Conservation (phyloP, 2,113 vertebrate species). For the Notiomystis cincta region DNA sequence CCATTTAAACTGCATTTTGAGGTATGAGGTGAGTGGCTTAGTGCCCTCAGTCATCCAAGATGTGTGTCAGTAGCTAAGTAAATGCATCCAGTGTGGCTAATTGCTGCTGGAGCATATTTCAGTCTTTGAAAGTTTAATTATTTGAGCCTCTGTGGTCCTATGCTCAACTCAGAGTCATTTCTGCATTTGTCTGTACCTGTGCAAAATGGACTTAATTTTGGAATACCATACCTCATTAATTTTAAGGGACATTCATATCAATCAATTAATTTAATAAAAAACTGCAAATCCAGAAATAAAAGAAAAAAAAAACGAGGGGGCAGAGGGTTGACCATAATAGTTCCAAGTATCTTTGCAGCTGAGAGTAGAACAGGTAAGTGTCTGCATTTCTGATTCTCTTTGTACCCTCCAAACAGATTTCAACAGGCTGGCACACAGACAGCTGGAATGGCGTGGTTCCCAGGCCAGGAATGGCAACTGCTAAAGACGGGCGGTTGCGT, state of each 20-base stretch:
- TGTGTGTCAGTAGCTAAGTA: background rate
- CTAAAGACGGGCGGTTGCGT: background rate
- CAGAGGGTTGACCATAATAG: background rate
- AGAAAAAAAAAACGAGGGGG: background rate
- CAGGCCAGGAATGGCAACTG: background rate
- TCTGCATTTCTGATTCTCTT: background rate
- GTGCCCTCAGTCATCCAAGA: background rate
- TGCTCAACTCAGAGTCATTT: background rate
- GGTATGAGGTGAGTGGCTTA: background rate
- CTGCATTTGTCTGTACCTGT: background rate
- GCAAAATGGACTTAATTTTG: background rate
- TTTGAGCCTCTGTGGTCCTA: background rate
- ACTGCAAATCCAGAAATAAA: background rate
- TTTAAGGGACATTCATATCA: background rate
- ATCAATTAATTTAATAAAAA: background rate
- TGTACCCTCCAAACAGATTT: background rate
- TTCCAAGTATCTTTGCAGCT: background rate
- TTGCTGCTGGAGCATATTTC: background rate
- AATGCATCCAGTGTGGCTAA: background rate
- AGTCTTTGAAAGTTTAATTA: background rate
- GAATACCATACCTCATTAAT: background rate
- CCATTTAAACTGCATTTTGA: background rate
- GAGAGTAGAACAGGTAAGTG: background rate
- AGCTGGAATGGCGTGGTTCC: background rate
- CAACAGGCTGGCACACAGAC: background rate